These are phyloP conservation scores for Pachycephala philippinensis DNA, from an alignment of 2,113 vertebrate genomes.

Conservation along the genomic window DNA sequence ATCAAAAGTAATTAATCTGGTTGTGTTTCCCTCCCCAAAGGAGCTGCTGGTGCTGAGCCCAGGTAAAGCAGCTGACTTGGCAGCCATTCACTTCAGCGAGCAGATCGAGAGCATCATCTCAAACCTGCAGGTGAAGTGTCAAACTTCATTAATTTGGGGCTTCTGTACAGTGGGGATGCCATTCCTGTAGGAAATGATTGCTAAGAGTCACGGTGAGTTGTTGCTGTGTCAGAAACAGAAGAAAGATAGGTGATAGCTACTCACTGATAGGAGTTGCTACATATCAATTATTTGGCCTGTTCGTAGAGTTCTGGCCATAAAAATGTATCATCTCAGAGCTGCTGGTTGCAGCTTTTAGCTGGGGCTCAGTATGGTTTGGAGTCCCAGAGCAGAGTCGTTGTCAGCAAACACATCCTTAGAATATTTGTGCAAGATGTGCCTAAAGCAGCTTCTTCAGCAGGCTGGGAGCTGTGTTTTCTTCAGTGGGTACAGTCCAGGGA, in stretches of 20 bases:
- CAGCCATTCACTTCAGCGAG: constrained; percentile 82
- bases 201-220: not conserved
- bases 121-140: constrained; percentile 79
- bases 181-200: not conserved
- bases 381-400: not conserved
- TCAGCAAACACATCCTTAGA: not conserved
- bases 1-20: not conserved
- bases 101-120: constrained; percentile 81
- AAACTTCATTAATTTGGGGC: not conserved
- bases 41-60: constrained; percentile 86
- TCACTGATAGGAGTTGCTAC: not conserved
- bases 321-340: not conserved
- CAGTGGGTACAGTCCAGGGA: not conserved
- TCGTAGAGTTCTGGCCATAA: not conserved
- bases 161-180: not conserved
- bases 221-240: not conserved
- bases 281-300: not conserved
- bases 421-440: not conserved
- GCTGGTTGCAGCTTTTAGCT: not conserved
- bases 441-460: not conserved
- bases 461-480: not conserved
- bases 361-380: not conserved
- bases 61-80: constrained; percentile 87
- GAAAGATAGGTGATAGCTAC: not conserved
- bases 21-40: constrained; percentile 64